These are phyloP conservation scores for Manis pentadactyla DNA, from an alignment of 2,797 vertebrate species.

Conservation along the genomic window DNA sequence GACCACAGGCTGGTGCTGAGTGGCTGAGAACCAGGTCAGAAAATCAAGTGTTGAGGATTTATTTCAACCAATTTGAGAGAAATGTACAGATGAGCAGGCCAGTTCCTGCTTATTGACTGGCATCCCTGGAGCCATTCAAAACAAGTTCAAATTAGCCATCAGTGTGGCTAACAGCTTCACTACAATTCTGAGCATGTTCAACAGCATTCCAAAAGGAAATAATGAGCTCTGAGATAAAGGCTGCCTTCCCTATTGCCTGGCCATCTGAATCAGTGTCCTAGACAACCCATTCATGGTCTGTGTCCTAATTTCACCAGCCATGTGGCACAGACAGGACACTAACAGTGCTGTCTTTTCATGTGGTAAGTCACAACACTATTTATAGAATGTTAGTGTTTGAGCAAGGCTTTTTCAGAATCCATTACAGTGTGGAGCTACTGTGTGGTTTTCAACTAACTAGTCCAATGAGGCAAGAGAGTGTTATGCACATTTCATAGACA, in stretches of 20 bases:
- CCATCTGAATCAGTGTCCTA: slow-evolving; percentile 47
- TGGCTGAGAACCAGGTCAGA: slow-evolving; percentile 72
- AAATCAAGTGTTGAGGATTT: slow-evolving; percentile 71
- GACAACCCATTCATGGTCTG: slow-evolving; percentile 3
- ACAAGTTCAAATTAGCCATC: slow-evolving; percentile 51
- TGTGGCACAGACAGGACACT: background rate
- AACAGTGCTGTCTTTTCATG: slow-evolving; percentile 1
- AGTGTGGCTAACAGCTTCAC: background rate
- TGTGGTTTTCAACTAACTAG: slow-evolving; percentile 60
- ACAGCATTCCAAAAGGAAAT: slow-evolving; percentile 33
- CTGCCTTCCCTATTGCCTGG: slow-evolving; percentile 6
- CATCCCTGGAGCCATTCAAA: slow-evolving; percentile 48
- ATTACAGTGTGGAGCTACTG: background rate
- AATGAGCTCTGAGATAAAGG: slow-evolving; percentile 12
- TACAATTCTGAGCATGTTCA: background rate
- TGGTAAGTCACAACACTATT: slow-evolving; percentile 37
- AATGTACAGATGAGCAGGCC: slow-evolving; percentile 49
- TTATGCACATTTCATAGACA: background rate
- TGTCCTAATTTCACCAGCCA: slow-evolving; percentile 63
- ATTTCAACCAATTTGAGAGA: slow-evolving; percentile 70
- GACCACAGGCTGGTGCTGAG: slow-evolving; percentile 34
- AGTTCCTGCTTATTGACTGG: slow-evolving; percentile 63
- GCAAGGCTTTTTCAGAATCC: slow-evolving; percentile 50
- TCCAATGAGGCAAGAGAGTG: background rate
- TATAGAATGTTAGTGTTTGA: slow-evolving; percentile 31